These are phyloP conservation scores for Ictidomys tridecemlineatus DNA, from an alignment of 2,113 vertebrate species.

Conservation along the genomic window DNA sequence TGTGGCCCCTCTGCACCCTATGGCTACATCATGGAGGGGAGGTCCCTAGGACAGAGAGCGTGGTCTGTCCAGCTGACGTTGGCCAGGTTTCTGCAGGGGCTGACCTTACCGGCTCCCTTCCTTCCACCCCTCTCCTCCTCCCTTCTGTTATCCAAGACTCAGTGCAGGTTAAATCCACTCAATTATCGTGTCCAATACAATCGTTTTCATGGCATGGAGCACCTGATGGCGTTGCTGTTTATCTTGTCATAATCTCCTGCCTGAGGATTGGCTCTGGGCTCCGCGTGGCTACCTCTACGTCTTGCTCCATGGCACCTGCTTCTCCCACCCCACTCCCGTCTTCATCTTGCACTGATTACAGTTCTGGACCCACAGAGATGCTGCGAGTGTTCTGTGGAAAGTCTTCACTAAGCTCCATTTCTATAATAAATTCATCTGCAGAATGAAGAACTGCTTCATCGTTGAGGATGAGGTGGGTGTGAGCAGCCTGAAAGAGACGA, in stretches of 20 bases:
- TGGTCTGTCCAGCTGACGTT: neutral
- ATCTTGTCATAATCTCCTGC: neutral
- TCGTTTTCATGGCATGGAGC: neutral
- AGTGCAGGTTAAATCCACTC: neutral
- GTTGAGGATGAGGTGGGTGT: no score
- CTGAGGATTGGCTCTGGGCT: neutral
- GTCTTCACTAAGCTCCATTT: neutral
- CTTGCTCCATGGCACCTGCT: neutral
- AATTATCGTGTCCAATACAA: neutral
- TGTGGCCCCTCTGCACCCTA: accelerated
- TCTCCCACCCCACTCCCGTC: neutral
- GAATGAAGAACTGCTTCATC: neutral
- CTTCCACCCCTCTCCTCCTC: no score
- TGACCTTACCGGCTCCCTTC: neutral
- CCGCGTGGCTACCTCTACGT: neutral
- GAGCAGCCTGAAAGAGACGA: neutral
- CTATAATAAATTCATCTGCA: neutral
- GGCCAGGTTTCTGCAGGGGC: neutral
- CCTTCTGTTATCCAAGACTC: neutral
- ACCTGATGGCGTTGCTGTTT: neutral
- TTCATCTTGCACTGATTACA: neutral
- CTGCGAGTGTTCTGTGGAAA: neutral
- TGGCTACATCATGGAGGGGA: neutral
- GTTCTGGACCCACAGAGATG: no score
- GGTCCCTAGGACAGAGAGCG: neutral